Base-by-base conservation (phyloP, 1,140 invertebrate genomes). In the Drosophila watanabei region DNA sequence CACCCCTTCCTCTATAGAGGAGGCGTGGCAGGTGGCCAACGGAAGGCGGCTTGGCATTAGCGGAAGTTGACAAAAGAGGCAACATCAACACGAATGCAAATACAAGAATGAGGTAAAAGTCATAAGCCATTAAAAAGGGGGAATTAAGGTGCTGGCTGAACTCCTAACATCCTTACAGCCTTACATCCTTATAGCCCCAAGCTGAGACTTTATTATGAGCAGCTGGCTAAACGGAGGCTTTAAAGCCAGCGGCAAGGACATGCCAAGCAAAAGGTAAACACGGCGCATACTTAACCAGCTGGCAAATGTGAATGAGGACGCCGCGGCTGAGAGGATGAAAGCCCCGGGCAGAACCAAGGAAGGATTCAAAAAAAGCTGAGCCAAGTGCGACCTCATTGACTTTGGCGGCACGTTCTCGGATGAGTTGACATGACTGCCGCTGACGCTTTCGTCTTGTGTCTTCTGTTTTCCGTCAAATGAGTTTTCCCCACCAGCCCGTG, bases 301-400 rank as follows among this genome's bases (percentile, higher is more conserved):
- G 68, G 60, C 77, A 78, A 85, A 75, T 79, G 72, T 68, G 82
- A 86, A 79, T 78, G 78, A 56, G 68, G 63, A 68, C 68, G 48
- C 35, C 56, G 57, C 33, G 68, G 54, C 43, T 56, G 52, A 78
- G 76, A 64, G 71, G 54, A 59, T 66, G 64, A 69, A 84, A 60
- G 60, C 68, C 57, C 24, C 43, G 71, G 71, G 20, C 14, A 18
- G 18, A 24, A 6, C 18, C 11, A 51, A 13, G 41, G 18, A 37
- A 18, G 46, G 35, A 54, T 46, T 52, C 32, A 14, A 30, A 16
- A 49, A 54, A 54, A 9, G n/a, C 33, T 14, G 11, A 16, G 37
- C 18, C 43, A 45, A 58, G 62, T 79, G 82, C 83, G 84, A 87
- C 83, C 80, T 87, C 83, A 79, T 88, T 87, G 80, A 87, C 84